Evolutionary conservation across 1,140 invertebrate species (phyloP).

Genomic region (Lycorma delicatula): DNA sequence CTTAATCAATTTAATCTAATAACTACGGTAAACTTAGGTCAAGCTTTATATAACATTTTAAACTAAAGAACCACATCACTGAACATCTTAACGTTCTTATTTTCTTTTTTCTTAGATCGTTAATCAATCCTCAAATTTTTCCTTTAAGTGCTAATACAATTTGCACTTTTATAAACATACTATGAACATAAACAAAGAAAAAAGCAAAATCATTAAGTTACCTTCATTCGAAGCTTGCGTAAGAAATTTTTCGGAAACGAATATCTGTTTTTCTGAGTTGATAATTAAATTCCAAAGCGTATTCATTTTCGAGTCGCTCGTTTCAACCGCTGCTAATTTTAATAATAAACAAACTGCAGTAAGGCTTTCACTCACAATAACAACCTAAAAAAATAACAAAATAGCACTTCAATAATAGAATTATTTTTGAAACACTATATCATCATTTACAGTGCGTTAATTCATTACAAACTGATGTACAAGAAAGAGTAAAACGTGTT

Average conservation of each 20-base stretch:
- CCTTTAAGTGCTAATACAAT: background rate
- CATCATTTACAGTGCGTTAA: too few relatives aligned
- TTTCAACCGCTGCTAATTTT: conserved; percentile 47
- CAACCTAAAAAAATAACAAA: conserved; percentile 33
- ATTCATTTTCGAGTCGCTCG: conserved; percentile 44
- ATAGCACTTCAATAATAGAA: too few relatives aligned
- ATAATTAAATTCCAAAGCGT: conserved; percentile 58
- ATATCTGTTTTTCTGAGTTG: conserved; percentile 67
- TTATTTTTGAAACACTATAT: too few relatives aligned
- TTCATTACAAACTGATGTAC: too few relatives aligned
- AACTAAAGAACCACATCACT: too few relatives aligned
- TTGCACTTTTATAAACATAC: background rate
- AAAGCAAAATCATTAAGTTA: conserved; percentile 31
- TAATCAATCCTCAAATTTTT: background rate
- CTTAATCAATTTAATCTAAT: too few relatives aligned
- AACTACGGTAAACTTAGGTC: too few relatives aligned
- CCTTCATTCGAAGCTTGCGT: conserved; percentile 57
- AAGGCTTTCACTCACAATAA: conserved; percentile 68
- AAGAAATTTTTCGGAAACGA: conserved; percentile 75
- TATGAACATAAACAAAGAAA: background rate
- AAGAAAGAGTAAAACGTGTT: too few relatives aligned
- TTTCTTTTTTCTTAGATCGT: too few relatives aligned
- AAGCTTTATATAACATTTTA: too few relatives aligned
- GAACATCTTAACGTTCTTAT: too few relatives aligned
- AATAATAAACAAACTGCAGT: conserved; percentile 65